Base-by-base conservation (phyloP, 2,113 vertebrate species). In the Pelecanus crispus region DNA sequence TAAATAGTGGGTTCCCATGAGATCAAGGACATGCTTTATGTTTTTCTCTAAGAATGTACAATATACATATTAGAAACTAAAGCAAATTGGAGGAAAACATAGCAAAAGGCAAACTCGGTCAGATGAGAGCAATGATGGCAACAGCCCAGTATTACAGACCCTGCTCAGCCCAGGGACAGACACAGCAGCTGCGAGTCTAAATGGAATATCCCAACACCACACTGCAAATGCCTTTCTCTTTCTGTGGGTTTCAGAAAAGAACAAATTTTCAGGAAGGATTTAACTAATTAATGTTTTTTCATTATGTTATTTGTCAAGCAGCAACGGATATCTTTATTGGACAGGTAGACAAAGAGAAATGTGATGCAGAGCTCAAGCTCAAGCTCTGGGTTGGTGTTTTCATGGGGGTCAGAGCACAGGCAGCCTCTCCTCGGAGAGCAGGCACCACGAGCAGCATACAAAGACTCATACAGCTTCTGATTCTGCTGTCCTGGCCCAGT, bases 1-100 rank as follows among this genome's bases (percentile, higher is more conserved):
- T 73, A 93, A 96, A 90, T 71, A 81, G 67, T 17, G 55, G 9
- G 42, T 59, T 95, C 95, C 96, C 88, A 55, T 8, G 94, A 90
- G 92, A 88, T 21, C 47, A 7, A 67, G 88, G 86, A 63, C 82
- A 90, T 4, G 82, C 50, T 59, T 71, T 0, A 1, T 67, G 71
- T 34, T 90, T 71, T 77, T 17, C 66, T 67, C 28, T 14, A 44
- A 31, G 59, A 91, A 84, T 61, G 82, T 50, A 36, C 63, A 66
- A 44, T 8, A 9, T 49, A 28, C 25, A 7, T 7, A 44, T 3
- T 36, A 83, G 29, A 13, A 88, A 44, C 22, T 87, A 8, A 45
- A 81, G 55, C 1, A 49, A 84, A 81, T 1, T 17, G 44, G 73
- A 74, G 52, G 47, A 34, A 68, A 70, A 73, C 21, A 4, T 6